These are phyloP conservation scores for Oxytorus armatus DNA, from an alignment of 2,888 invertebrate genomes.

Conservation along the genomic window DNA sequence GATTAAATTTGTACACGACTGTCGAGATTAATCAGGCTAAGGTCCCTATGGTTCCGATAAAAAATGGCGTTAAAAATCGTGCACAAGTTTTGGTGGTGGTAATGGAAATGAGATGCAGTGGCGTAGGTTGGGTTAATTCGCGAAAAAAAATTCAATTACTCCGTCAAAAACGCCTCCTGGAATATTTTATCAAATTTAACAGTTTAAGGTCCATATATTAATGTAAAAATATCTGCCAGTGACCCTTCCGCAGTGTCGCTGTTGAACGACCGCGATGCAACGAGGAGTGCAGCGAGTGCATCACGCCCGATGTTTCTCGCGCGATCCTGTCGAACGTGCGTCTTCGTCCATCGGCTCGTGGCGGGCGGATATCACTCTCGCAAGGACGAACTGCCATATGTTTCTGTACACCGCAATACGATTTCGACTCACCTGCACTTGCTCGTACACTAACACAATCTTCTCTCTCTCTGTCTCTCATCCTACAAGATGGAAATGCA, in stretches of 20 bases:
- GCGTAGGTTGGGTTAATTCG: no score
- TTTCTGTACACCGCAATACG: slow-evolving; percentile 20
- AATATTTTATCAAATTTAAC: no score
- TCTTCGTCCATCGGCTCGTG: slow-evolving; percentile 60
- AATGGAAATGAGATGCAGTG: no score
- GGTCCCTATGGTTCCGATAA: no score
- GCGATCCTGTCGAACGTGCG: slow-evolving; percentile 46
- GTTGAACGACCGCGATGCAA: background rate
- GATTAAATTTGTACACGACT: no score
- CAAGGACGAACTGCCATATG: background rate
- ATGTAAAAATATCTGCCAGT: background rate
- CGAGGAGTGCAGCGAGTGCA: background rate
- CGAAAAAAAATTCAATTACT: no score
- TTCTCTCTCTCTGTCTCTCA: slow-evolving; percentile 22
- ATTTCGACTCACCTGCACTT: slow-evolving; percentile 38
- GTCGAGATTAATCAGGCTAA: no score
- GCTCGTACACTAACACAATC: slow-evolving; percentile 5
- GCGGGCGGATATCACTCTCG: slow-evolving; percentile 33
- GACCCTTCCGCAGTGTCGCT: background rate
- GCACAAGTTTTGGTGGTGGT: no score
- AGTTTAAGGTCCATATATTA: no score
- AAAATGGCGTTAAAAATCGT: no score
- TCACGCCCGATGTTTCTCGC: slow-evolving; percentile 35
- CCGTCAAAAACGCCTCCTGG: no score
- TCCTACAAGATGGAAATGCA: slow-evolving; percentile 55